phyloP scores from a whole-genome alignment of 2,113 vertebrate genomes.

The Azemiops feae region DNA sequence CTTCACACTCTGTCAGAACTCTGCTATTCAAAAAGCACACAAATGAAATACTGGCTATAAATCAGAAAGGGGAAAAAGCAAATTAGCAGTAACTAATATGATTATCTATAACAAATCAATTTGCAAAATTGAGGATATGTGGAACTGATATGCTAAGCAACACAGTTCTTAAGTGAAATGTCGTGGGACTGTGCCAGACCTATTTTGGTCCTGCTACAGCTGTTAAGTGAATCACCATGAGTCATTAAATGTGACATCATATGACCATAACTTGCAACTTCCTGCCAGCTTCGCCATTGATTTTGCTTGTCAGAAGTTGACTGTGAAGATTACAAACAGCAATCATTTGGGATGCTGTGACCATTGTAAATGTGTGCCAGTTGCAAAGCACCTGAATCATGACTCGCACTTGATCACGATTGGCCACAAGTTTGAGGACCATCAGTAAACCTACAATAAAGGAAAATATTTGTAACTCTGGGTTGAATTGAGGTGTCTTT shows the following conservation, averaged over 20 bases:
- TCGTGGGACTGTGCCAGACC: neutral
- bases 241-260: neutral
- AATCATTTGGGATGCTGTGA: neutral
- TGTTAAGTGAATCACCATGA: neutral
- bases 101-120: neutral
- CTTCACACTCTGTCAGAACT: neutral
- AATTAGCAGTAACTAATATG: neutral
- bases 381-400: no score
- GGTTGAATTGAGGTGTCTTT: neutral
- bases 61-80: neutral
- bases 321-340: neutral
- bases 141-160: neutral
- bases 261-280: neutral
- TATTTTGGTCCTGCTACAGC: neutral
- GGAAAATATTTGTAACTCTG: neutral
- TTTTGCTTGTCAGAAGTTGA: neutral
- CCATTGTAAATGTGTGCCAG: neutral
- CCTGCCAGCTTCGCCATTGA: neutral
- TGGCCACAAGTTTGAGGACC: neutral
- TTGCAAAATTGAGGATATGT: neutral
- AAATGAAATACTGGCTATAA: neutral
- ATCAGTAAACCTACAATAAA: neutral
- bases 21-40: constrained; percentile 29
- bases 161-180: neutral
- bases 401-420: no score